Base-by-base conservation (phyloP, 2,888 invertebrate genomes). In the Sphinx pinastri region DNA sequence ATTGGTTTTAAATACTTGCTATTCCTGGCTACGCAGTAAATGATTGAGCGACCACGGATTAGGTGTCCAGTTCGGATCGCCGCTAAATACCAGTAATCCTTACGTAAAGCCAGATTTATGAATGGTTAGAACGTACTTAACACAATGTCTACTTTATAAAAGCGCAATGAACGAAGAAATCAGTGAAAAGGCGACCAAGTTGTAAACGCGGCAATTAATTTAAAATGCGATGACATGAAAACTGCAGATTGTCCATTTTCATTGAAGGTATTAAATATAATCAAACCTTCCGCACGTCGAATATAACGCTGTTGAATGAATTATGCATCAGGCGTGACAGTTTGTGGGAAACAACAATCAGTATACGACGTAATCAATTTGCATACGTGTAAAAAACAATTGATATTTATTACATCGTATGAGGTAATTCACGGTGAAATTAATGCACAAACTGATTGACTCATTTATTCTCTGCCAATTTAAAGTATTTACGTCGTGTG, bases 381-480 rank as follows among this genome's bases (percentile, higher is more conserved):
- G 72, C 72, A 59, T 60, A 70, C 72, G 74, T 76, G 75, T 70
- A 72, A 74, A 75, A 72, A 77, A 77, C 74, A 77, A 76, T 75
- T 74, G 74, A 74, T 75, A 74, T 76, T 79, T 75, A 80, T 76
- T 75, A 69, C 72, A 74, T 71, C 70, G 69, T 72, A 76, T 75
- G 69, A 76, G 76, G 74, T 76, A 79, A 81, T 78, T 77, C 75
- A 70, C 77, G 74, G 68, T 78, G 69, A 77, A 80, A 81, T 82
- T 81, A 82, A 76, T 76, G 78, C 69, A 72, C 76, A 71, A 75
- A 76, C 74, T 81, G 82, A 85, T 84, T 81, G 82, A 75, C 79
- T 81, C 78, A 81, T 84, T 84, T 80, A 82, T 80, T 77, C 72
- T 68, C 71, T 71, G 77, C 76, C 79, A 78, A 80, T 81, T 77